Base-by-base conservation (phyloP, 2,888 invertebrate genomes). In the Anodontia alba region DNA sequence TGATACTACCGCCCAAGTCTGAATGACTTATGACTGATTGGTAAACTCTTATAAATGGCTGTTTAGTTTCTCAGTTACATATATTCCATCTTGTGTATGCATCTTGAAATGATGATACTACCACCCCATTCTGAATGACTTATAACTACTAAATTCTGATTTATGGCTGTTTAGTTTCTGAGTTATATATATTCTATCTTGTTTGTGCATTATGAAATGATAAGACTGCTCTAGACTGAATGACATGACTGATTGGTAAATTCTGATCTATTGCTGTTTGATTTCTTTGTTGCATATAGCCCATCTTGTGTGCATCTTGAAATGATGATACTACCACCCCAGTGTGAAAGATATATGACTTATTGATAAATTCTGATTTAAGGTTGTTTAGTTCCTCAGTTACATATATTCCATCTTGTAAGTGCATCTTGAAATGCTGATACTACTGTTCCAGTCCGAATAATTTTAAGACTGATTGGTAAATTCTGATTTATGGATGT, bases 1-100 rank as follows among this genome's bases (percentile, higher is more conserved):
- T n/a, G n/a, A n/a, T n/a, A n/a, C n/a, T n/a, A 54, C 54, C 54
- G 54, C 54, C 54, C 54, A 23, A 54, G 54, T 54, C 54, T 54
- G 54, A 54, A 54, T 54, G 23, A 42, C 8, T 5, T 49, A n/a
- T 54, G 54, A 54, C 54, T 54, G 49, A 49, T 10, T 49, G 49
- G 20, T 49, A 5, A 20, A 15, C 20, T 49, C 49, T 49, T 10
- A 49, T 49, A 20, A n/a, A n/a, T n/a, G n/a, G n/a, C n/a, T n/a
- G n/a, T n/a, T n/a, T n/a, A n/a, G n/a, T n/a, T n/a, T n/a, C n/a
- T n/a, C n/a, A n/a, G n/a, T n/a, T n/a, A n/a, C n/a, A n/a, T n/a
- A n/a, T n/a, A n/a, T n/a, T n/a, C n/a, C n/a, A n/a, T n/a, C n/a
- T n/a, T n/a, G n/a, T n/a, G n/a, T n/a, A n/a, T n/a, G n/a, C n/a